Base-by-base conservation (phyloP, 2,888 invertebrate species). In the Andrena camellia region DNA sequence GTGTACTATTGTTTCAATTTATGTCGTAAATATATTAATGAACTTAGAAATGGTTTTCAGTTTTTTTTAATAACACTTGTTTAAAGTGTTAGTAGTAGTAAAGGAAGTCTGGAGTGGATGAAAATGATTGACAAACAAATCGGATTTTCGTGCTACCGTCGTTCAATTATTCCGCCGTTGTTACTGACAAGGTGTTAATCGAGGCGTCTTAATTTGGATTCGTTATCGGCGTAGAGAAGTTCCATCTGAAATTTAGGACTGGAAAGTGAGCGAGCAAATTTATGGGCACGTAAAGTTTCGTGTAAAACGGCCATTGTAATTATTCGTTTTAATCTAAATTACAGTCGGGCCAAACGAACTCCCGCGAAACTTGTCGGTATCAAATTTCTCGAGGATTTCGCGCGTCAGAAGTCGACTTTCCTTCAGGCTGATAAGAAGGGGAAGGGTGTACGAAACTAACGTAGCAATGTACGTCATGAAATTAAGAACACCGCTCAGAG, bases 251-350 rank as follows among this genome's bases (percentile, higher is more conserved):
- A 64, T 66, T 60, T 42, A 26, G n/a, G 31, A 50, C 35, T 10
- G 62, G n/a, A n/a, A 76, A 77, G 50, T 50, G 59, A 69, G 50
- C 64, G 50, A 35, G 67, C 57, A 75, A 67, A 82, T 80, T 68
- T 75, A 80, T 60, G 75, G 54, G 66, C 75, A 75, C 80, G 80
- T 71, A 62, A 82, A 75, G 75, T 59, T 82, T 63, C 75, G 82
- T 75, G 75, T 63, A 62, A 82, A 82, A 82, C 67, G 35, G 70
- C 67, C 62, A 71, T 71, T 67, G 66, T 79, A 80, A 82, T 82
- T 82, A 82, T 80, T 52, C 74, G 70, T 70, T 70, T 75, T 80
- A 80, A 82, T 82, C 80, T 82, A 75, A 75, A 82, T 80, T 82
- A 67, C 69, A 20, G 70, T 57, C 66, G 50, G 67, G 70, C 57